Conservation (phyloP, 2,888 invertebrate species). For the Meandrusa payeni region DNA sequence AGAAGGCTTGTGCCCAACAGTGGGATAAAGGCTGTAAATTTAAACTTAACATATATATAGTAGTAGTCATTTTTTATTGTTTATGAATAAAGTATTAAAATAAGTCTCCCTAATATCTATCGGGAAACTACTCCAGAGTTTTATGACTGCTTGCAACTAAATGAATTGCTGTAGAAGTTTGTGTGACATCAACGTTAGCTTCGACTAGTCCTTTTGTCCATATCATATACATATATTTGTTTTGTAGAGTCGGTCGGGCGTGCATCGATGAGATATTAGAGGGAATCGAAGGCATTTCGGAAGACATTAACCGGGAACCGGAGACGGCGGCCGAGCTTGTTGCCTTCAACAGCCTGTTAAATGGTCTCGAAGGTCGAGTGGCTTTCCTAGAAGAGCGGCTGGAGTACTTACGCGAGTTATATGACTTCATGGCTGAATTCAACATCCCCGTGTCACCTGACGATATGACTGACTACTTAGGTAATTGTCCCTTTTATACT, state of each 20-base stretch:
- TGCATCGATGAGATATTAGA: constrained; percentile 81
- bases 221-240: constrained; percentile 23
- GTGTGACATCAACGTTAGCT: too few relatives aligned
- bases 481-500: constrained; percentile 38
- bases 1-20: too few relatives aligned
- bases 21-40: too few relatives aligned
- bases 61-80: too few relatives aligned
- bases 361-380: constrained; percentile 83
- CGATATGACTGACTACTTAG: constrained; percentile 83
- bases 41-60: too few relatives aligned
- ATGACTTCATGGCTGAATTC: constrained; percentile 91
- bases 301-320: constrained; percentile 84
- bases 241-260: constrained; percentile 81
- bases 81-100: too few relatives aligned
- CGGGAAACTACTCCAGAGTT: too few relatives aligned
- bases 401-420: constrained; percentile 90
- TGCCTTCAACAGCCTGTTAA: constrained; percentile 85
- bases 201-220: not conserved
- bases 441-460: constrained; percentile 86
- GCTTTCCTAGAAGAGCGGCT: constrained; percentile 86
- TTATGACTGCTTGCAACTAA: too few relatives aligned
- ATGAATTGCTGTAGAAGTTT: too few relatives aligned
- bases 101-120: too few relatives aligned
- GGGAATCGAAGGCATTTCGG: constrained; percentile 83
- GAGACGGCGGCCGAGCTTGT: constrained; percentile 87